Percentiles rank a stretch among this genome's conserved stretches.
Conservation (phyloP, 2,113 vertebrate species). For the Nesogale talazaci region DNA sequence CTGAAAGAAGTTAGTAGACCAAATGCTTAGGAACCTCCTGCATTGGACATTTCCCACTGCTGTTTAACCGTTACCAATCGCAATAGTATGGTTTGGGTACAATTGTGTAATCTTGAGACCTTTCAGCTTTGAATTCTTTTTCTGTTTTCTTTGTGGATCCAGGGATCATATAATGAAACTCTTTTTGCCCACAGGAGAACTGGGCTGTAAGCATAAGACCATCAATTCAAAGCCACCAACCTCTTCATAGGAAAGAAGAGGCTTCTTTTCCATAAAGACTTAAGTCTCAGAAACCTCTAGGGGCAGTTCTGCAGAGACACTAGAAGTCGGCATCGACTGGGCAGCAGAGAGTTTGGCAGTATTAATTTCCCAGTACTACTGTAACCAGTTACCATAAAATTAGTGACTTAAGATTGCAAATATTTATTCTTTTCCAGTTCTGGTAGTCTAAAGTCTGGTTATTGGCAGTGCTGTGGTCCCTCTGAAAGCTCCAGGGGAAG, state of each 20-base stretch:
- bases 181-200: neutral
- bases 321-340: too few species aligned
- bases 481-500: neutral
- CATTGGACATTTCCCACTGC: too few species aligned
- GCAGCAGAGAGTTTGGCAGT: neutral
- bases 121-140: neutral
- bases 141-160: neutral
- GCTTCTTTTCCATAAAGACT: too few species aligned
- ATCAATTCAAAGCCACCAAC: too few species aligned
- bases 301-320: too few species aligned
- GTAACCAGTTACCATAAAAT: neutral
- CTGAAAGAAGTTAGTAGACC: too few species aligned
- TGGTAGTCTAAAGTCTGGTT: neutral
- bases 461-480: too few species aligned
- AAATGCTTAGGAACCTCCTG: too few species aligned
- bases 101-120: too few species aligned
- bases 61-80: neutral
- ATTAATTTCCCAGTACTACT: neutral
- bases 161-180: neutral
- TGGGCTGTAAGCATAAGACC: too few species aligned
- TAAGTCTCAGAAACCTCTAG: too few species aligned
- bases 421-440: neutral
- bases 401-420: neutral
- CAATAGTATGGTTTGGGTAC: neutral
- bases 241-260: too few species aligned